These are phyloP conservation scores for Amblyteles armatorius DNA, from an alignment of 2,888 invertebrate genomes.

Conservation along the genomic window DNA sequence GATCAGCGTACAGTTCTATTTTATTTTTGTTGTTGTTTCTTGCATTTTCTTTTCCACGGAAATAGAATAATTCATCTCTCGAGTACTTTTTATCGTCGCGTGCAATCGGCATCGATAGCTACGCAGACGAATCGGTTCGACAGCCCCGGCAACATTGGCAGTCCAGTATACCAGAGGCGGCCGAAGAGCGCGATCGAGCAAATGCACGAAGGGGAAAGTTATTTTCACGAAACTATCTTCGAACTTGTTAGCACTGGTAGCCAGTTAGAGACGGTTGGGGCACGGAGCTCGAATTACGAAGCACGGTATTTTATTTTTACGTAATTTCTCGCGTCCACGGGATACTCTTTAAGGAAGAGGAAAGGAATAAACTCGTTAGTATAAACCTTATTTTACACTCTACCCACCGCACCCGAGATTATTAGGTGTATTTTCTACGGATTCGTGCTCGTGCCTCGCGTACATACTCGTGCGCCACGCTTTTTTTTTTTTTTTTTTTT, in stretches of 20 bases:
- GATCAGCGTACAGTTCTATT: not conserved
- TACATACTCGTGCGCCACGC: too few species aligned
- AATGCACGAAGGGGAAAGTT: slow-evolving; percentile 75
- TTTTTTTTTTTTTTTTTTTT: not conserved
- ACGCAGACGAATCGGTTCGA: slow-evolving; percentile 3
- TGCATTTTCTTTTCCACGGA: not conserved
- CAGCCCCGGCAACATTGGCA: not conserved
- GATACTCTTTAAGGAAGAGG: slow-evolving; percentile 49
- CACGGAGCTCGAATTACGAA: slow-evolving; percentile 46
- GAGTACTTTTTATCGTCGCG: not conserved
- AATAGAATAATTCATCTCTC: not conserved
- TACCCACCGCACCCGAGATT: slow-evolving; percentile 38
- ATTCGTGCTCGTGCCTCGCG: not conserved
- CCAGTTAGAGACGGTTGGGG: slow-evolving; percentile 22
- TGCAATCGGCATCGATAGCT: not conserved
- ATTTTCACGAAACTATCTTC: slow-evolving; percentile 76
- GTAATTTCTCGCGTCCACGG: slow-evolving; percentile 58
- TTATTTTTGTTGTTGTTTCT: not conserved
- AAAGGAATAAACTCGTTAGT: slow-evolving; percentile 40
- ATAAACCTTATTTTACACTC: slow-evolving; percentile 29
- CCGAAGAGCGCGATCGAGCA: slow-evolving; percentile 37
- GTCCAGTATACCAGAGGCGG: not conserved
- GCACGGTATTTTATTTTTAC: slow-evolving; percentile 57
- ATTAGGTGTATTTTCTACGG: slow-evolving; percentile 45
- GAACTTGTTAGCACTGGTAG: slow-evolving; percentile 60